These are phyloP conservation scores for Polymixis flavicincta DNA, from an alignment of 2,888 invertebrate species.

Conservation along the genomic window DNA sequence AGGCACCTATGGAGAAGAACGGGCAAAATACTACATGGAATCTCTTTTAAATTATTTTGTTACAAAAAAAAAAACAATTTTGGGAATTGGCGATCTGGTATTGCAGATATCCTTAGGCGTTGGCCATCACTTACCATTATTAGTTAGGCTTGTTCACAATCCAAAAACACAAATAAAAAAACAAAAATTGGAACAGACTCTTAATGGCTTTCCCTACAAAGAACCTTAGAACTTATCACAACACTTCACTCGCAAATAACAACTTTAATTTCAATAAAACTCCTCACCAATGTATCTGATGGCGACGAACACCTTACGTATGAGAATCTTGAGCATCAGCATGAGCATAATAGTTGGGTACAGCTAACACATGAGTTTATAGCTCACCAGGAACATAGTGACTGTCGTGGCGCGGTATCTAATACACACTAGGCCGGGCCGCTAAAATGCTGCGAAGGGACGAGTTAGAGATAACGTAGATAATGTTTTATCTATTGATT, in stretches of 20 bases:
- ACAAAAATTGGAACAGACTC: not conserved
- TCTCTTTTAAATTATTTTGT: not conserved
- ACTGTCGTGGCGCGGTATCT: slow-evolving; percentile 23
- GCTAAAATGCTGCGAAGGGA: slow-evolving; percentile 51
- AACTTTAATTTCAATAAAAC: not conserved
- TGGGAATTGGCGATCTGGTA: not conserved
- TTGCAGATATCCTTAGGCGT: not conserved
- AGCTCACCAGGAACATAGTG: slow-evolving; percentile 10
- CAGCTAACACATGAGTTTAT: not conserved
- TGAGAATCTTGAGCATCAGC: slow-evolving; percentile 36
- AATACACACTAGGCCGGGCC: slow-evolving; percentile 28
- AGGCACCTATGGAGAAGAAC: not conserved
- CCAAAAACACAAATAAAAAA: not conserved
- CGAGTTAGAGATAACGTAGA: slow-evolving; percentile 46
- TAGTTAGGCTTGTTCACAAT: not conserved
- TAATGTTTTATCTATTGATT: slow-evolving; percentile 55
- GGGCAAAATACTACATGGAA: too few species aligned
- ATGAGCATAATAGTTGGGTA: slow-evolving; percentile 27
- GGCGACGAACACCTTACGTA: slow-evolving; percentile 28
- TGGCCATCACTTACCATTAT: not conserved
- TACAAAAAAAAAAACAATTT: not conserved
- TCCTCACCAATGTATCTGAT: slow-evolving; percentile 51
- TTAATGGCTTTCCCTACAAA: not conserved
- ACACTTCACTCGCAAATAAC: slow-evolving; percentile 7
- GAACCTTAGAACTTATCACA: slow-evolving; percentile 2